A percentile compares a stretch with the other conserved stretches of the same genome.
Evolutionary conservation across 2,888 invertebrate genomes (phyloP).

Genomic region (Subacronicta megacephala): DNA sequence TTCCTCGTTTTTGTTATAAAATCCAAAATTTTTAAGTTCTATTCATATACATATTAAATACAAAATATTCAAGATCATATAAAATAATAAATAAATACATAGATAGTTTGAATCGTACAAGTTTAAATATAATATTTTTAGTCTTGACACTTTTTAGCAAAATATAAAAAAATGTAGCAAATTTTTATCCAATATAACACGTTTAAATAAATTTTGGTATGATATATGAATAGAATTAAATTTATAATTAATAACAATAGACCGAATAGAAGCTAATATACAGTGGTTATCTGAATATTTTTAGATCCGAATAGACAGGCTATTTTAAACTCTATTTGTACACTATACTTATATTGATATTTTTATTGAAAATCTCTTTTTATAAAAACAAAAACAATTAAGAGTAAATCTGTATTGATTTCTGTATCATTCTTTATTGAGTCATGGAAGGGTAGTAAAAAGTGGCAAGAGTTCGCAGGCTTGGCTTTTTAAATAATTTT

Average conservation of each 20-base stretch:
- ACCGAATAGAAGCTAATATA: constrained; percentile 76
- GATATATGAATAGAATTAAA: constrained; percentile 56
- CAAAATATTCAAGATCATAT: constrained; percentile 13
- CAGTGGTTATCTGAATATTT: constrained; percentile 63
- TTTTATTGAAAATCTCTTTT: constrained; percentile 64
- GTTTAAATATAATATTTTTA: constrained; percentile 17
- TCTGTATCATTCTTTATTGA: constrained; percentile 59
- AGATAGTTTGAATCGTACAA: constrained; percentile 27
- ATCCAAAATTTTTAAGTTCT: constrained; percentile 49
- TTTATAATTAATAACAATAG: constrained; percentile 61
- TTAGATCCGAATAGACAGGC: constrained; percentile 66
- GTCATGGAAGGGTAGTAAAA: constrained; percentile 60
- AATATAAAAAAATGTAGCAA: constrained; percentile 51
- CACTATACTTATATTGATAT: constrained; percentile 63
- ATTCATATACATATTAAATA: constrained; percentile 53
- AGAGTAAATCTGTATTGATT: constrained; percentile 74
- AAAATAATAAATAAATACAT: constrained; percentile 7
- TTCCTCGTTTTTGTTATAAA: constrained; percentile 55
- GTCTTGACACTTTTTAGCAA: constrained; percentile 30
- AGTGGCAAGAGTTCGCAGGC: constrained; percentile 67
- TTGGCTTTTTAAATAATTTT: constrained; percentile 39
- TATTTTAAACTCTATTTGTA: constrained; percentile 64
- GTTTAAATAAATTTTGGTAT: constrained; percentile 19
- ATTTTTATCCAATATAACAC: constrained; percentile 42
- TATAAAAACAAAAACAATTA: constrained; percentile 50